Conservation (phyloP, 2,113 vertebrate genomes). For the Hippolais icterina region DNA sequence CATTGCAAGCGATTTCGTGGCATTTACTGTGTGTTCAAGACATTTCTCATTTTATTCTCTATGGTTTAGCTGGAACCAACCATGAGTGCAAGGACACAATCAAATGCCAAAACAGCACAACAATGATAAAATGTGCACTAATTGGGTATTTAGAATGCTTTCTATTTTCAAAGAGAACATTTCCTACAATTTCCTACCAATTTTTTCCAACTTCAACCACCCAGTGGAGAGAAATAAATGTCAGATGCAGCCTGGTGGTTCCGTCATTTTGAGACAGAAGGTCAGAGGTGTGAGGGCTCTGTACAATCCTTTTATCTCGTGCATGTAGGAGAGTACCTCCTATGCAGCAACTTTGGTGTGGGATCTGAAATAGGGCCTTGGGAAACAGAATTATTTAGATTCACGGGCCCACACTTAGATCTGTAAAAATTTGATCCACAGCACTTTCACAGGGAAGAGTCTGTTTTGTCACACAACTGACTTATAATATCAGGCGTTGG, state of each 20-base stretch:
- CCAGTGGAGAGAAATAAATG: background rate
- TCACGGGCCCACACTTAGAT: background rate
- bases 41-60: background rate
- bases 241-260: background rate
- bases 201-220: background rate
- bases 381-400: background rate
- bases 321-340: background rate
- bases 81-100: background rate
- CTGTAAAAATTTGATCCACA: background rate
- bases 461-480: background rate
- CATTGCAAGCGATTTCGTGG: accelerated
- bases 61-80: background rate
- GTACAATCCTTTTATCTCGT: background rate
- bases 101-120: background rate
- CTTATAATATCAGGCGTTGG: background rate
- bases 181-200: background rate
- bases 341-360: background rate
- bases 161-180: background rate
- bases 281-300: background rate
- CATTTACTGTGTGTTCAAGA: background rate
- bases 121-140: background rate
- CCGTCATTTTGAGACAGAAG: background rate
- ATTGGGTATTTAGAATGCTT: background rate
- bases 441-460: accelerated
- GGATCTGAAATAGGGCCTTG: background rate